These are phyloP conservation scores for Tuberolachnus salignus DNA, from an alignment of 2,888 invertebrate genomes.

Conservation along the genomic window DNA sequence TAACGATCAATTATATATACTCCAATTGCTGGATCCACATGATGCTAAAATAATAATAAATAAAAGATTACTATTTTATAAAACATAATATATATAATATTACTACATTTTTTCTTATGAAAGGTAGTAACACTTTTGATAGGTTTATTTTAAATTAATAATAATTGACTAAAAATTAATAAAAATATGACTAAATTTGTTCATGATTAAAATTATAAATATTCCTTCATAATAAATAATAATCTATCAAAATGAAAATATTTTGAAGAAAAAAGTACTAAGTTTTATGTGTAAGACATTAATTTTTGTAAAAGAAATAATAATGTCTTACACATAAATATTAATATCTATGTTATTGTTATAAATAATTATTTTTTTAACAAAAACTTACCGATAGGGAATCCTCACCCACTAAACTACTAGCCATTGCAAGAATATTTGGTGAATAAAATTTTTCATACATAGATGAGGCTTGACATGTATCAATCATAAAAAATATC, in stretches of 20 bases:
- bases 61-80: slow-evolving; percentile 20
- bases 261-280: no score
- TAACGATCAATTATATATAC: slow-evolving; percentile 99
- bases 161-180: no score
- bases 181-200: not conserved
- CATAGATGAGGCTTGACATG: slow-evolving; percentile 98
- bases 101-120: not conserved
- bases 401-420: slow-evolving; percentile 95
- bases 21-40: slow-evolving; percentile 97
- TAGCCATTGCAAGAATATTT: slow-evolving; percentile 95
- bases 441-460: slow-evolving; percentile 98
- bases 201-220: not conserved
- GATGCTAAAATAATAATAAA: slow-evolving; percentile 75
- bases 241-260: no score
- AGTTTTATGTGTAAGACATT: no score
- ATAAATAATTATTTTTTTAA: not conserved
- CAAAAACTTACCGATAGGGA: slow-evolving; percentile 56
- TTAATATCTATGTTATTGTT: no score
- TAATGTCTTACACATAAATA: no score
- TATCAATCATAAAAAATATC: slow-evolving; percentile 97
- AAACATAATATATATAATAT: not conserved
- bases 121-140: no score
- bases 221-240: no score
- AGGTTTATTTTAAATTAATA: no score
- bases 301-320: no score